Evolutionary conservation across 2,113 vertebrate genomes (phyloP), one percentile per base, ranked within the genome.

Genomic region (Apodemus speciosus): DNA sequence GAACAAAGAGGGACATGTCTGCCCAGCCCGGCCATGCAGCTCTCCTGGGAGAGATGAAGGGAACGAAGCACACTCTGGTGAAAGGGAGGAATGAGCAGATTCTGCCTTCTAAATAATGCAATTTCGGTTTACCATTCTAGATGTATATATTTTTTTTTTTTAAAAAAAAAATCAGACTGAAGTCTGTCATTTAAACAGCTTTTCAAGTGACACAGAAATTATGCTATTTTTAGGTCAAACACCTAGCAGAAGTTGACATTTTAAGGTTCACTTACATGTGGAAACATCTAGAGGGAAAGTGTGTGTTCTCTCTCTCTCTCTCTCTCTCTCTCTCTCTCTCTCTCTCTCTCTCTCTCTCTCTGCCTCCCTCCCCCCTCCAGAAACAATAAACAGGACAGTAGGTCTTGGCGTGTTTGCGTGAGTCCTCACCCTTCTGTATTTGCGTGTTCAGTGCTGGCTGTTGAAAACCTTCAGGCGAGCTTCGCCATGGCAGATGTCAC

Each of bases 221-320:
- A 95, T n/a, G 32, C 96, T 95, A 95, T 96, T 97, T 97, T 97
- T 97, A 96, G 96, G 95, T 96, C 96, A 96, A 96, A 94, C 90
- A 88, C 88, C 95, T 95, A 90, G 93, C 68, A 58, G 80, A 97
- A 97, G 94, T 95, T 97, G 96, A 95, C 95, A 93, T 96, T 96
- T 95, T 89, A 95, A 95, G 94, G 85, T 95, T 95, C 2, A 51
- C 72, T 94, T 95, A 27, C 89, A 83, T 94, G 96, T 95, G 93
- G 93, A 96, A 94, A 93, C 93, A 88, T 92, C 91, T 91, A 64
- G 72, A 83, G 85, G 86, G 77, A 95, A 94, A 88, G 85, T 93
- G 92, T 49, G 85, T 86, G 87, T 23, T 18, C 23, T 40, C n/a
- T 40, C 23, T 40, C 35, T 58, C 77, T 56, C 49, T 77, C 49